phyloP scores from a whole-genome alignment of 2,797 vertebrate genomes.

The Cynopterus sphinx region DNA sequence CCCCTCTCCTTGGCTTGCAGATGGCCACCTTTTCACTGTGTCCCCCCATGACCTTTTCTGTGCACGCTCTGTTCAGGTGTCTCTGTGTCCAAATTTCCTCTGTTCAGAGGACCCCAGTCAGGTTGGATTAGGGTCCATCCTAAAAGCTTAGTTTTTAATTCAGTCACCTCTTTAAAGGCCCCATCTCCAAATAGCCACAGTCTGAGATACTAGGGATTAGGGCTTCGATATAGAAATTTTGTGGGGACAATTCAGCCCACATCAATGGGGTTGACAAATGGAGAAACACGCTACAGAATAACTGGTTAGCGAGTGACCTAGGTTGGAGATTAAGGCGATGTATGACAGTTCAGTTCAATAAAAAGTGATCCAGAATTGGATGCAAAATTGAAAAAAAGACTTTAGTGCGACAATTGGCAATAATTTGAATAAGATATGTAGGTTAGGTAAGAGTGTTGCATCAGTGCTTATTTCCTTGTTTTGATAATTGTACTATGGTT shows the following conservation, averaged over 20 bases:
- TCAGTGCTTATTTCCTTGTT: neutral
- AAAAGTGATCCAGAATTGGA: neutral
- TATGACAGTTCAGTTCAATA: neutral
- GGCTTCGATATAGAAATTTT: neutral
- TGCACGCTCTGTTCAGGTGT: neutral
- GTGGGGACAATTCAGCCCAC: neutral
- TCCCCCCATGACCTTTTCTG: neutral
- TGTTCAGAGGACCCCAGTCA: neutral
- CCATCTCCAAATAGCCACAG: neutral
- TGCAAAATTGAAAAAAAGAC: neutral
- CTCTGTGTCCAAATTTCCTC: neutral
- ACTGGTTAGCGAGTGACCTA: neutral
- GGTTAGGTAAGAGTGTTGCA: neutral
- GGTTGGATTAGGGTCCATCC: neutral
- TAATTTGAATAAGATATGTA: neutral
- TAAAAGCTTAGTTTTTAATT: neutral
- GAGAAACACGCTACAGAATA: neutral
- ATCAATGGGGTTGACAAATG: neutral
- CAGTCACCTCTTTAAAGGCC: neutral
- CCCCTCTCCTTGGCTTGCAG: neutral
- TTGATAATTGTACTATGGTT: neutral
- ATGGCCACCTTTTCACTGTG: rapidly evolving
- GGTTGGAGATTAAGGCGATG: neutral
- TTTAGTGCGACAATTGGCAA: neutral
- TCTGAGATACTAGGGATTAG: neutral